These are phyloP conservation scores for Thumatha senex DNA, from an alignment of 2,888 invertebrate genomes.

Conservation along the genomic window DNA sequence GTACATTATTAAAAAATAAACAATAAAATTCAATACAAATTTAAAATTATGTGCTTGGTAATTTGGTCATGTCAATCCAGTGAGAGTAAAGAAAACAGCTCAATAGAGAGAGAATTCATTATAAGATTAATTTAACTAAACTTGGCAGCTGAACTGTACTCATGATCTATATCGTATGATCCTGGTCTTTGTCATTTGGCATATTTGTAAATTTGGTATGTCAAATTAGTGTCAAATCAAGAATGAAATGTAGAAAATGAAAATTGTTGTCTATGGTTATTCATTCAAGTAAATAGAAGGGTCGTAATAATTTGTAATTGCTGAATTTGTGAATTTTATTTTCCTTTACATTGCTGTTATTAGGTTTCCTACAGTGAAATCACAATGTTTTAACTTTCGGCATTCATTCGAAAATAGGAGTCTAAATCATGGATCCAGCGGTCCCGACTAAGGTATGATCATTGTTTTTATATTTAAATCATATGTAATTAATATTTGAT, in stretches of 20 bases:
- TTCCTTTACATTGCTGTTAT: constrained; percentile 18
- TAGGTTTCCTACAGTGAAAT: constrained; percentile 12
- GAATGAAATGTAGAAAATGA: not conserved
- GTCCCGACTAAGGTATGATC: constrained; percentile 41
- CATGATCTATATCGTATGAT: no score
- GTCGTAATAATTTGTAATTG: constrained; percentile 26
- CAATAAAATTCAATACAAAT: no score
- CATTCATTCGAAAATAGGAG: not conserved
- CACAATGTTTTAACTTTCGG: constrained; percentile 37
- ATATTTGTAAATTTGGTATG: not conserved
- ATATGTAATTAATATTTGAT: no score
- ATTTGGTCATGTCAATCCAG: no score
- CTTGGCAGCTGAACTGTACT: no score
- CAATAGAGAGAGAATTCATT: no score
- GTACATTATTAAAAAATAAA: no score
- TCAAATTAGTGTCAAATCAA: no score
- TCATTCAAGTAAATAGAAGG: constrained; percentile 34
- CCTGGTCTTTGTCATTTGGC: no score
- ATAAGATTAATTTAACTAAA: no score
- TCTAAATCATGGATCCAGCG: constrained; percentile 45
- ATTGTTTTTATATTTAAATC: not conserved
- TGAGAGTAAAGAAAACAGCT: no score
- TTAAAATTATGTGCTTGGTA: no score
- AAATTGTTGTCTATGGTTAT: constrained; percentile 20
- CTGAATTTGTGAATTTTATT: constrained; percentile 28